These are phyloP conservation scores for Lapara coniferarum DNA, from an alignment of 2,888 invertebrate species.

Conservation along the genomic window DNA sequence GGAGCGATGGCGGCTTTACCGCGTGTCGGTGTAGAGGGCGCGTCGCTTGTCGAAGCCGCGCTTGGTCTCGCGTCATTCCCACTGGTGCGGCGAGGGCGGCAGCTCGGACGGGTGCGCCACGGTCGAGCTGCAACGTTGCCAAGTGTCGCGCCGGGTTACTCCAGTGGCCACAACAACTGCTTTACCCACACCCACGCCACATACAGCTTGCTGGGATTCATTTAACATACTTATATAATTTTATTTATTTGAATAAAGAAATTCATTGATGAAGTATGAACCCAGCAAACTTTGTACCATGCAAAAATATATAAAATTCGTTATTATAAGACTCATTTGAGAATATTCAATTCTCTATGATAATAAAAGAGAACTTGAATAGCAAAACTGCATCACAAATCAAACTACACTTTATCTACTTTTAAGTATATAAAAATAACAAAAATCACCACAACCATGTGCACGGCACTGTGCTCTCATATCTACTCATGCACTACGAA, in stretches of 20 bases:
- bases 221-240: not conserved
- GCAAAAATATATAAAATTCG: conserved; percentile 46
- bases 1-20: not conserved
- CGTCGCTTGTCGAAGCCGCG: conserved; percentile 63
- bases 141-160: conserved; percentile 45
- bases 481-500: conserved; percentile 72
- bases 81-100: conserved; percentile 98
- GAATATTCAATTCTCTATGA: conserved; percentile 43
- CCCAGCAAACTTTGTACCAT: conserved; percentile 66
- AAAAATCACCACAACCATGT: conserved; percentile 79
- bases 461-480: conserved; percentile 74
- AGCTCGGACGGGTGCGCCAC: conserved; percentile 99
- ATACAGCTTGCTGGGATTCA: conserved; percentile 39
- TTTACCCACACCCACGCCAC: conserved; percentile 58
- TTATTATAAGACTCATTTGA: conserved; percentile 14
- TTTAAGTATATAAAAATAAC: conserved; percentile 41
- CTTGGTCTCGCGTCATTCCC: conserved; percentile 91
- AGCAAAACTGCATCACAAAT: conserved; percentile 79
- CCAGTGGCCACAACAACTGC: conserved; percentile 29
- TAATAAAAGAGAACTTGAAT: conserved; percentile 75
- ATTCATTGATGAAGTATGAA: conserved; percentile 36
- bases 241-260: not conserved
- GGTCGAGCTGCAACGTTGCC: conserved; percentile 90
- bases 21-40: conserved; percentile 58
- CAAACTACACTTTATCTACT: conserved; percentile 64